A percentile compares a stretch with the other conserved stretches of the same genome.
Conservation (phyloP, 2,113 vertebrate species). For the Pogonocichla stellata region DNA sequence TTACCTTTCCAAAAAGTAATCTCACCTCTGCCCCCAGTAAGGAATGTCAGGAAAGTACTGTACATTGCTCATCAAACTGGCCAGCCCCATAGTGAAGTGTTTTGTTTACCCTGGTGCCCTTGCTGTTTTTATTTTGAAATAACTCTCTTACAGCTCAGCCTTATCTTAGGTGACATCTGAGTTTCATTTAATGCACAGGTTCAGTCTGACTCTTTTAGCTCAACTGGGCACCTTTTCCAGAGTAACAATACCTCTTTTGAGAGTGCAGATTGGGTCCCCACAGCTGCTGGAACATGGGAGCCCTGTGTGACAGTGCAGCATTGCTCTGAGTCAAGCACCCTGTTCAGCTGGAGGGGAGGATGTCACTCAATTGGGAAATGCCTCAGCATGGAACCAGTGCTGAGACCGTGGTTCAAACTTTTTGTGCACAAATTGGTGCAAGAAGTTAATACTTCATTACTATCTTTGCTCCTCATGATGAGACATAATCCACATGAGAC, state of each 20-base stretch:
- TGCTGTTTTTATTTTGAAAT: not conserved
- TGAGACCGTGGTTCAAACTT: not conserved
- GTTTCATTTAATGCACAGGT: not conserved
- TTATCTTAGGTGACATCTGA: not conserved
- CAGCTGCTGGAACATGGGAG: not conserved
- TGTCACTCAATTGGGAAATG: not conserved
- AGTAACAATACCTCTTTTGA: not conserved
- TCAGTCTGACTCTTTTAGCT: not conserved
- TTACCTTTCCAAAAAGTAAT: constrained; percentile 3
- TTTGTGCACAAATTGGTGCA: not conserved
- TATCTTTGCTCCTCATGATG: not conserved
- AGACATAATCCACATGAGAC: not conserved
- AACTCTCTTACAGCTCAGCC: not conserved
- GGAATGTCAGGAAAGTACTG: not conserved
- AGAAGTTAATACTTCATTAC: not conserved
- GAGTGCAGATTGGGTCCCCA: rapidly evolving
- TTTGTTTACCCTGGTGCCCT: not conserved
- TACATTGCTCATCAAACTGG: not conserved
- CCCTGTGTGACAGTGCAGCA: not conserved
- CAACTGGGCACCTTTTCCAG: not conserved
- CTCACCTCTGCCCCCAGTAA: not conserved
- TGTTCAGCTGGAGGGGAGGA: not conserved
- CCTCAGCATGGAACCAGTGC: not conserved
- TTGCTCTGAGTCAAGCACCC: not conserved
- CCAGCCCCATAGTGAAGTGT: not conserved